Percentiles rank a stretch among this genome's conserved stretches.
These are phyloP conservation scores for Hyalella azteca DNA, from an alignment of 2,888 invertebrate species.

Conservation along the genomic window DNA sequence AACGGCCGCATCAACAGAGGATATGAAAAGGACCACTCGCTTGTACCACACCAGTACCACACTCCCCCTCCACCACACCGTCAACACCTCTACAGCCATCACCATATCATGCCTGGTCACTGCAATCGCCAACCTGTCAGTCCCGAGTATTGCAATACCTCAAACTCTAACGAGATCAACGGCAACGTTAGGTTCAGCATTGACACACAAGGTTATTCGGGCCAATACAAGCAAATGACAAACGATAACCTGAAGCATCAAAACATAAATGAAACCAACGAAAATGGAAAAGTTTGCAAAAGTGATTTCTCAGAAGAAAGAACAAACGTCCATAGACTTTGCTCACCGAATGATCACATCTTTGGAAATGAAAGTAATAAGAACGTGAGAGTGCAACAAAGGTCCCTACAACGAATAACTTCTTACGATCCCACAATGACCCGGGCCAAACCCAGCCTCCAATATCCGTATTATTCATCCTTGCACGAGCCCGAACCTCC, in stretches of 20 bases:
- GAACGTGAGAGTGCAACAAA: background rate
- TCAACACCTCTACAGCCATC: slow-evolving; percentile 23
- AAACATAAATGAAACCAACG: background rate
- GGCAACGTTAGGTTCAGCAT: background rate
- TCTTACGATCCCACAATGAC: background rate
- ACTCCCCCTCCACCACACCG: background rate
- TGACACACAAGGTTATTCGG: background rate
- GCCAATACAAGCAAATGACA: background rate
- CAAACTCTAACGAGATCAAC: slow-evolving; percentile 25
- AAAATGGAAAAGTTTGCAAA: background rate
- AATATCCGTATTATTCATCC: slow-evolving; percentile 3
- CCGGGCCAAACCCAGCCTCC: background rate
- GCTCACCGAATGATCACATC: background rate
- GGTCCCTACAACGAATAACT: background rate
- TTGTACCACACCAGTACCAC: background rate
- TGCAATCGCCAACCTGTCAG: slow-evolving; percentile 37
- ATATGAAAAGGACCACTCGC: background rate
- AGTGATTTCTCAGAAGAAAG: background rate
- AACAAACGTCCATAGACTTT: background rate
- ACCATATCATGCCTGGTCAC: slow-evolving; percentile 18
- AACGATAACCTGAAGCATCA: background rate
- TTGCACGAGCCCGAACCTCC: background rate
- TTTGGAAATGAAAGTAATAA: background rate
- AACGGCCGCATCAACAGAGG: background rate
- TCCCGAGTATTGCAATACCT: slow-evolving; percentile 42